phyloP scores from a whole-genome alignment of 1,140 invertebrate species.

The Trichogramma pretiosum region DNA sequence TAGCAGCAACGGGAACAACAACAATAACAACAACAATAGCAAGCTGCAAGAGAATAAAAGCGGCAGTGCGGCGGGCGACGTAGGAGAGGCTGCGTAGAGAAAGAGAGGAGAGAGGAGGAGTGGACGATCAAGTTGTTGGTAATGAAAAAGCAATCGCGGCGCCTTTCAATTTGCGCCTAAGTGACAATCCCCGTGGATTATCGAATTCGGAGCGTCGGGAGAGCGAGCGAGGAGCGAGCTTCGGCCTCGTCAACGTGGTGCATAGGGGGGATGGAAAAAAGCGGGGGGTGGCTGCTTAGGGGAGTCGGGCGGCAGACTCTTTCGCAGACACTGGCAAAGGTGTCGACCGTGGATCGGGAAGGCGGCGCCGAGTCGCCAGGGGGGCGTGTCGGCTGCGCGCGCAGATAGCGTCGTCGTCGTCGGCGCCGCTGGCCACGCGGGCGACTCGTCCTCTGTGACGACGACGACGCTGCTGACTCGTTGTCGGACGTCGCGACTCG shows the following conservation, averaged over 20 bases:
- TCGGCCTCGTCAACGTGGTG: constrained; percentile 11
- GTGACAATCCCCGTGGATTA: constrained; percentile 24
- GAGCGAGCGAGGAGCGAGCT: too few species aligned
- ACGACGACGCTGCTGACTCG: constrained; percentile 15
- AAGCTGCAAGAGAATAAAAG: neutral
- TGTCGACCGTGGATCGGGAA: neutral
- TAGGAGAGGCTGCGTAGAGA: neutral
- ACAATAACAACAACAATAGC: too few species aligned
- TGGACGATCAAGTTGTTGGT: too few species aligned
- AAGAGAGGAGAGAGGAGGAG: neutral
- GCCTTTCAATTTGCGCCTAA: constrained; percentile 22
- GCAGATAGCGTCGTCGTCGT: constrained; percentile 23
- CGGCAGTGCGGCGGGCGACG: neutral
- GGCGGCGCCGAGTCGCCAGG: constrained; percentile 14
- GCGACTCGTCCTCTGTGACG: constrained; percentile 32
- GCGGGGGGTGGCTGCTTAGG: neutral
- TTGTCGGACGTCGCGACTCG: too few species aligned
- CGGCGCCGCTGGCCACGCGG: constrained; percentile 27
- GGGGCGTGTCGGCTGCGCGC: constrained; percentile 4
- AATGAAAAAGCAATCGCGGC: constrained; percentile 22
- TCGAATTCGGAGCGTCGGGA: constrained; percentile 20
- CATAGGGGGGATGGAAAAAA: neutral
- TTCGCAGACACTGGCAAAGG: constrained; percentile 27
- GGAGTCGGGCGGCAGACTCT: constrained; percentile 13
- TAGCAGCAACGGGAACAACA: too few species aligned